Percentiles rank a stretch among this genome's conserved stretches.
These are phyloP conservation scores for Spheniscus humboldti DNA, from an alignment of 2,797 vertebrate genomes.

Conservation along the genomic window DNA sequence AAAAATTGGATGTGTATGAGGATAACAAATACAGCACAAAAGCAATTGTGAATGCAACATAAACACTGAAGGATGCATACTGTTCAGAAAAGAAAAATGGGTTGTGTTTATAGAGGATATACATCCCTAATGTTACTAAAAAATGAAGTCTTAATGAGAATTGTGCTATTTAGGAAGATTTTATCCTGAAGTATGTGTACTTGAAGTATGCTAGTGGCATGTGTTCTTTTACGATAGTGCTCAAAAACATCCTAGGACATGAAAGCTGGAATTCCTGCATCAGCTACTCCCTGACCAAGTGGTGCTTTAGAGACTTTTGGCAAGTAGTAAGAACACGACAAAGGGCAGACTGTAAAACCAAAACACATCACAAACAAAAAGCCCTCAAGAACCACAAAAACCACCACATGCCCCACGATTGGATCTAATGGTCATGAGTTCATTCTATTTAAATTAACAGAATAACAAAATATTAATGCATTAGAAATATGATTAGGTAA, in stretches of 20 bases:
- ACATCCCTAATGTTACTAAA: neutral
- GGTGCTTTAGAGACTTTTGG: neutral
- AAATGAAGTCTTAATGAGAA: neutral
- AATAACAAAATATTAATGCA: neutral
- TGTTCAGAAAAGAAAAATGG: neutral
- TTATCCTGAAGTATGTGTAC: neutral
- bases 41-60: neutral
- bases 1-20: neutral
- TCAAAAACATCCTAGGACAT: neutral
- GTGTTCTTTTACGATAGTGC: neutral
- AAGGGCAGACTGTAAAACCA: neutral
- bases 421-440: neutral
- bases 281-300: neutral
- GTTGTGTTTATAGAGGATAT: neutral
- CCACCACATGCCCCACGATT: rapidly evolving
- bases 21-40: neutral
- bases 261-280: neutral
- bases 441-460: neutral
- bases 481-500: neutral
- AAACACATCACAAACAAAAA: neutral
- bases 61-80: neutral
- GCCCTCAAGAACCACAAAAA: neutral
- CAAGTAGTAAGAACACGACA: neutral
- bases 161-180: neutral
- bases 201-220: neutral